These are phyloP conservation scores for Criorhina ranunculi DNA, from an alignment of 2,888 invertebrate genomes.

Conservation along the genomic window DNA sequence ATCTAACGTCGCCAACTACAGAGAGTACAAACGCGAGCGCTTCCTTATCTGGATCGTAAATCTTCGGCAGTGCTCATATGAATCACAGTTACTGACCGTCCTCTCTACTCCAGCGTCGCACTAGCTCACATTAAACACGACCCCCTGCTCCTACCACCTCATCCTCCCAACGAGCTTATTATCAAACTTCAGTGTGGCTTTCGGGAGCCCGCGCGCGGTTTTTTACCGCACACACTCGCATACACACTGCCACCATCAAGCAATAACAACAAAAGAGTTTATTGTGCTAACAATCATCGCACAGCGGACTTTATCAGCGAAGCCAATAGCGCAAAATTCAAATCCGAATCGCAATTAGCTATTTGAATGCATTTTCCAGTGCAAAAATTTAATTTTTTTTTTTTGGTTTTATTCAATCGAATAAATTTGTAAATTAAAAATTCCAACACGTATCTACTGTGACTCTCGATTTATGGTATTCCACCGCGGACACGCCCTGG, in stretches of 20 bases:
- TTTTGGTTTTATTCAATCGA: slow-evolving; percentile 29
- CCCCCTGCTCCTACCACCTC: not conserved
- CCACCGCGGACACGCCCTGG: slow-evolving; percentile 62
- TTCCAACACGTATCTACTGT: slow-evolving; percentile 65
- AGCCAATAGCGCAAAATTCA: slow-evolving; percentile 57
- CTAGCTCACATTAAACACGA: not conserved
- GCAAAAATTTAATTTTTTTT: slow-evolving; percentile 30
- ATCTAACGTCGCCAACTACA: slow-evolving; percentile 44
- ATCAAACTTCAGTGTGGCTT: slow-evolving; percentile 16
- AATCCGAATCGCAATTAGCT: slow-evolving; percentile 72
- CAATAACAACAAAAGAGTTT: slow-evolving; percentile 65
- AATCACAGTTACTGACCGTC: slow-evolving; percentile 71
- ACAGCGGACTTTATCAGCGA: slow-evolving; percentile 54
- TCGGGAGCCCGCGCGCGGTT: slow-evolving; percentile 7
- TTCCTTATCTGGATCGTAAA: slow-evolving; percentile 68
- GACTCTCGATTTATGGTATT: slow-evolving; percentile 37
- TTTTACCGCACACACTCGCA: not conserved
- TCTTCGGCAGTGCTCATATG: slow-evolving; percentile 43
- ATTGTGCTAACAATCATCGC: slow-evolving; percentile 60
- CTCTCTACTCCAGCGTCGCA: slow-evolving; percentile 42
- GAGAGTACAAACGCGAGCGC: slow-evolving; percentile 48
- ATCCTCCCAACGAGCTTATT: slow-evolving; percentile 1
- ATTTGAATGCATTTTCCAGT: slow-evolving; percentile 67
- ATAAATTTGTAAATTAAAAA: slow-evolving; percentile 52
- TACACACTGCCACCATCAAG: not conserved